A percentile compares a stretch with the other conserved stretches of the same genome.
These are phyloP conservation scores for Micrasema minimum DNA, from an alignment of 1,140 invertebrate genomes.

Conservation along the genomic window DNA sequence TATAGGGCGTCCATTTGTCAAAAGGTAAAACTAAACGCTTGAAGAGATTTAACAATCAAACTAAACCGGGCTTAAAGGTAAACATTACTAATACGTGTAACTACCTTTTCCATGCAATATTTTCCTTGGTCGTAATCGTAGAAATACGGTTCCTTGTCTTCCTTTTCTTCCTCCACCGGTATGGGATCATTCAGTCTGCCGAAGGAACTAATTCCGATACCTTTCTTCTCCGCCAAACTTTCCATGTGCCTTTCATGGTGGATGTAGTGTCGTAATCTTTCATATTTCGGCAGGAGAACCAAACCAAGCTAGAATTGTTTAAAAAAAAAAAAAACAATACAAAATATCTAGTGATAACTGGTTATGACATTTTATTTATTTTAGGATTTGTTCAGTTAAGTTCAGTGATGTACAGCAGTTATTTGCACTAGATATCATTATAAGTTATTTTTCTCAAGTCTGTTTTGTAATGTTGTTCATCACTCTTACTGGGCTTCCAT, in stretches of 20 bases:
- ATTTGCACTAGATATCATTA: too few relatives aligned
- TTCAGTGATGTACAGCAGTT: too few relatives aligned
- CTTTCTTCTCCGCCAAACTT: conserved; percentile 64
- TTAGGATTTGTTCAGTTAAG: not conserved
- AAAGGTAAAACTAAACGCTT: too few relatives aligned
- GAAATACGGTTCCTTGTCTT: conserved; percentile 67
- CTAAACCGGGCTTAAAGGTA: too few relatives aligned
- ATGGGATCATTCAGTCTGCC: conserved; percentile 57
- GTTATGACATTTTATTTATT: too few relatives aligned
- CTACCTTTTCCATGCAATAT: conserved; percentile 83
- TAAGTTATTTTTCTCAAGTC: too few relatives aligned
- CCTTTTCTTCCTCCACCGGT: conserved; percentile 58
- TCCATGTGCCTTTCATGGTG: conserved; percentile 67
- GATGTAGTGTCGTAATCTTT: conserved; percentile 76
- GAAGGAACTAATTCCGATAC: conserved; percentile 57
- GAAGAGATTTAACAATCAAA: too few relatives aligned
- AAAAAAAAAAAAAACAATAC: conserved; percentile 11
- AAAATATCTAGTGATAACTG: too few relatives aligned
- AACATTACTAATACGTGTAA: conserved; percentile 55
- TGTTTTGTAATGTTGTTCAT: too few relatives aligned
- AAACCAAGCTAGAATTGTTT: conserved; percentile 63
- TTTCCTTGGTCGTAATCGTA: conserved; percentile 78
- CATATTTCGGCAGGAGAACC: conserved; percentile 74
- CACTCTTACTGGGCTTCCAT: too few relatives aligned
- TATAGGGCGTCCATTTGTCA: too few relatives aligned